Evolutionary conservation across 1,140 invertebrate genomes (phyloP), one percentile per base, ranked within the genome.

Genomic region (Tribolium madens): DNA sequence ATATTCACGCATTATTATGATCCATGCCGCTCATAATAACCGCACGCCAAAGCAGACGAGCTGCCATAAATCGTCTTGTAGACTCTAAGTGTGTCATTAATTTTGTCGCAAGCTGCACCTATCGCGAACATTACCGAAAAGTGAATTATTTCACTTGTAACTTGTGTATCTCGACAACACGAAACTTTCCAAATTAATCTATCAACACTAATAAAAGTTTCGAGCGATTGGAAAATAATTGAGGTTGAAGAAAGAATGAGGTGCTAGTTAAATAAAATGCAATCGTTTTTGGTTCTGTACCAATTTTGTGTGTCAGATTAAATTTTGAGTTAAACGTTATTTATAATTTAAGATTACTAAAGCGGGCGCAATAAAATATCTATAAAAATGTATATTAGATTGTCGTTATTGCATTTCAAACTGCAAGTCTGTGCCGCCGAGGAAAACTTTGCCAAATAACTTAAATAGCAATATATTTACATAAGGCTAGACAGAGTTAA

Each of bases 121-220:
- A 33, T 57, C 52, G 18, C 6, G 52, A 21, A 17, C 52, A 57
- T 57, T 57, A 57, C 52, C 15, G 15, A 57, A 57, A 53, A 57
- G 15, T 57, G 52, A 57, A 57, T 57, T 26, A 26, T 57, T 57
- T 26, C 18, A 12, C 15, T 14, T 57, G 52, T 21, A 64, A 33
- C 26, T 33, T 64, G 21, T 64, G 26, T 26, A 64, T 64, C 21
- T 18, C 21, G 14, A 50, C 46, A 14, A 47, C 12, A 1, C 48
- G 13, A 17, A 50, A 64, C 21, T 57, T 57, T 57, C 14, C 4
- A 33, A 64, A 64, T 64, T 64, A 64, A 64, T 64, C n/a, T 64
- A 26, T 64, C 57, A 26, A 12, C 57, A 5, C 21, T 64, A 64
- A 64, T 64, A 64, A 64, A 64, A 64, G 57, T 64, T 64, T 33